phyloP scores from a whole-genome alignment of 2,113 vertebrate genomes.

The Gadus macrocephalus region DNA sequence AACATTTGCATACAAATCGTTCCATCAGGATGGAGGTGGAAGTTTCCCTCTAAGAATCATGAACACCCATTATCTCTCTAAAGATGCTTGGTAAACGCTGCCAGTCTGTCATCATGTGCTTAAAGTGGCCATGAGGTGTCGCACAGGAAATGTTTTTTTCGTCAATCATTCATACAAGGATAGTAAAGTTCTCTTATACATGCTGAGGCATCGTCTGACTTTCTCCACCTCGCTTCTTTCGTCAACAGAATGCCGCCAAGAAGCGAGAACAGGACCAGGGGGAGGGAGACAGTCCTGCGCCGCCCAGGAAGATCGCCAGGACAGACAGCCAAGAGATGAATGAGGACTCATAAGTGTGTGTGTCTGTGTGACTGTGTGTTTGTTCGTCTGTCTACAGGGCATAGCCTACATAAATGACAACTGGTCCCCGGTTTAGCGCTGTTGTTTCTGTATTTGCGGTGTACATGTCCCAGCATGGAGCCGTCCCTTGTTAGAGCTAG shows the following conservation, averaged over 20 bases:
- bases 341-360: conserved; percentile 85
- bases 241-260: conserved; percentile 90
- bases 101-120: too few relatives aligned
- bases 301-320: conserved; percentile 91
- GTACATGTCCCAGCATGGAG: neutral
- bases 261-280: conserved; percentile 96
- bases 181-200: too few relatives aligned
- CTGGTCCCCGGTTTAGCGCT: neutral
- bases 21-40: too few relatives aligned
- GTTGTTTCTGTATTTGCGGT: neutral
- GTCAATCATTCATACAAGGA: too few relatives aligned
- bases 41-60: too few relatives aligned
- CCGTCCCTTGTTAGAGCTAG: conserved; percentile 1
- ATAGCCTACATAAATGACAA: conserved; percentile 31
- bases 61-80: too few relatives aligned
- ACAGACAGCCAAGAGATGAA: conserved; percentile 98
- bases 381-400: conserved; percentile 13
- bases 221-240: neutral
- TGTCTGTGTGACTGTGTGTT: conserved; percentile 13
- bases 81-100: too few relatives aligned
- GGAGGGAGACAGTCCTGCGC: conserved; percentile 88
- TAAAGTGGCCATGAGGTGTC: too few relatives aligned
- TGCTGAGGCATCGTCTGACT: too few relatives aligned
- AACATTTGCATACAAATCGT: too few relatives aligned
- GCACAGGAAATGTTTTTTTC: too few relatives aligned